Percentiles rank a stretch among this genome's conserved stretches.
Evolutionary conservation across 23 tunicate species (phyloP).

Genomic region (Oikopleura vanhoeffeni): DNA sequence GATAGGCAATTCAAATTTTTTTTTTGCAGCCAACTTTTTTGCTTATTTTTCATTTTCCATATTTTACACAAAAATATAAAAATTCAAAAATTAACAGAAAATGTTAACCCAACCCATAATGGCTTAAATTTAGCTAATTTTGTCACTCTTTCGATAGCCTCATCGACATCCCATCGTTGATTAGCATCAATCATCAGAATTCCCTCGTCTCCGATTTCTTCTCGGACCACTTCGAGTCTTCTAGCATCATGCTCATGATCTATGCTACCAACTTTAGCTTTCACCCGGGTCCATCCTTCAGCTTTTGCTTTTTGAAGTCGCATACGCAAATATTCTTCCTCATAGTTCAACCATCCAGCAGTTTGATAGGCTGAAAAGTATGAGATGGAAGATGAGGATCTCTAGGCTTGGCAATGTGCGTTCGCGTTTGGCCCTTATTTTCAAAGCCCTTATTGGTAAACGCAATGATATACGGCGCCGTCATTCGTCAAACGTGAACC

Average conservation of each 20-base stretch:
- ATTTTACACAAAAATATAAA: too few relatives aligned
- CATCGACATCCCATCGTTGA: slow-evolving; percentile 83
- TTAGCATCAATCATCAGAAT: slow-evolving; percentile 95
- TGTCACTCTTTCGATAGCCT: slow-evolving; percentile 88
- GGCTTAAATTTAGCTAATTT: slow-evolving; percentile 51
- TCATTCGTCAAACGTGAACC: too few relatives aligned
- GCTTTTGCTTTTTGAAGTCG: neutral
- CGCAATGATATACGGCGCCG: too few relatives aligned
- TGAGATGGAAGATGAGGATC: too few relatives aligned
- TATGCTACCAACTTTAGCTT: slow-evolving; percentile 65
- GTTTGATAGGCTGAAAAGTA: slow-evolving; percentile 9
- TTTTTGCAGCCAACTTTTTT: too few relatives aligned
- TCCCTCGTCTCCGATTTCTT: slow-evolving; percentile 45
- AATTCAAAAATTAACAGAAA: neutral
- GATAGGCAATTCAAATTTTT: too few relatives aligned
- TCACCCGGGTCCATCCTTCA: slow-evolving; percentile 9
- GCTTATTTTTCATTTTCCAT: too few relatives aligned
- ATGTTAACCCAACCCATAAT: slow-evolving; percentile 22
- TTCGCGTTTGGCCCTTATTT: too few relatives aligned
- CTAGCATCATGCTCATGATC: slow-evolving; percentile 64
- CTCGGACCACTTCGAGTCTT: slow-evolving; percentile 44
- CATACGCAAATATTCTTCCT: neutral
- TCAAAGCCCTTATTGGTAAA: too few relatives aligned
- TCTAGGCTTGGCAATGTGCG: too few relatives aligned
- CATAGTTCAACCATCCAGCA: slow-evolving; percentile 12